Base-by-base conservation (phyloP, 2,888 invertebrate species). In the Phengaris arion region DNA sequence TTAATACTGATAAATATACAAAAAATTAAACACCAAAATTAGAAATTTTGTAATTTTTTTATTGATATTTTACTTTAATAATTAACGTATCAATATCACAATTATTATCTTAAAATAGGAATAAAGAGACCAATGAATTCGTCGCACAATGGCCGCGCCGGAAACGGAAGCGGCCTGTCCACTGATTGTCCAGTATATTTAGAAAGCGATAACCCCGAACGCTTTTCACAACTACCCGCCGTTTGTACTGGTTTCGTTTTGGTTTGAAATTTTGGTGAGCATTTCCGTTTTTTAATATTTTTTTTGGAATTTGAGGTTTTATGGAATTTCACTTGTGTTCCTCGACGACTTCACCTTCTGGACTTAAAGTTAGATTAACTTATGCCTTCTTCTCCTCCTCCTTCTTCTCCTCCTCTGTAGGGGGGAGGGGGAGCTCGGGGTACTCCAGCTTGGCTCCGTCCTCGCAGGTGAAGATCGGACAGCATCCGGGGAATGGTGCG, bases 381-480 rank as follows among this genome's bases (percentile, higher is more conserved):
- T 92, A 92, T 74, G 91, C 87, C 81, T 91, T 92, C 76, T 92
- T 90, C 78, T 89, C 88, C 79, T 85, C 88, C 59, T 89, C 86
- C 78, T 89, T 89, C 80, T 86, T 88, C 76, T 83, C 87, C 76
- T 79, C 92, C 83, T 88, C 92, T 82, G 82, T 91, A 81, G 84
- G 93, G 81, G 86, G 94, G 79, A 84, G 93, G 80, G 83, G 95
- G 86, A 97, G 95, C 83, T 97, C 97, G 3, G 98, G 98, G 91
- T 97, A 98, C 89, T 98, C 97, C 83, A 98, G 90, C 83, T 96
- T 97, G 75, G 95, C 97, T 68, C 98, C 98, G 35, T 96, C 96
- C 86, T 98, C 97, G 90, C 98, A 98, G 9, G 96, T 96, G 94
- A 98, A 98, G 79, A 93, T 92, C 1, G 98, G 98, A 87, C 98